phyloP scores from a whole-genome alignment of 2,797 vertebrate species.

The Pygocentrus nattereri region DNA sequence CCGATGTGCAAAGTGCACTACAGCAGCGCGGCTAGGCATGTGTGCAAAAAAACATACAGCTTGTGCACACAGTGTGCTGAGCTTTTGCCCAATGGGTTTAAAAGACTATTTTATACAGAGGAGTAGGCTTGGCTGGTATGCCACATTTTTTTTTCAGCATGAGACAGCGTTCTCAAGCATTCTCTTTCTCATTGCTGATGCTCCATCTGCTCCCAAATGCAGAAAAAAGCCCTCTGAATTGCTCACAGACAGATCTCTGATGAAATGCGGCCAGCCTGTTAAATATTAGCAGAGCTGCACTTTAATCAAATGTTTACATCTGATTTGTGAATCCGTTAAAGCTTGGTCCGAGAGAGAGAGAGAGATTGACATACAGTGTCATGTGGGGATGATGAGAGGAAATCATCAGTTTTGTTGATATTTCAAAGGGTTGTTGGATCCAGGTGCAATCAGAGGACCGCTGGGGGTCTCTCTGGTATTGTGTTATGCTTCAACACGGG shows the following conservation, averaged over 20 bases:
- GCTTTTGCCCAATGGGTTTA: not conserved
- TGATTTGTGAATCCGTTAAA: not conserved
- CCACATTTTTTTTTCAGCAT: not conserved
- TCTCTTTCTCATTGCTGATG: constrained; percentile 10
- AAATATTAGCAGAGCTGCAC: not conserved
- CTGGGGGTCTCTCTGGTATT: not conserved
- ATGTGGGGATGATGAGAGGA: not conserved
- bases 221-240: not conserved
- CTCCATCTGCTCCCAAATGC: not conserved
- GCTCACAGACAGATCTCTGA: not conserved
- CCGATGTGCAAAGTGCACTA: not conserved
- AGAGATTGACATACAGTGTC: not conserved
- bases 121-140: not conserved
- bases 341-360: not conserved
- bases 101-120: not conserved
- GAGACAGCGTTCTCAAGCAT: constrained; percentile 1
- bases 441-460: not conserved
- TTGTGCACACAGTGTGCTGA: not conserved
- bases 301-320: not conserved
- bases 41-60: not conserved
- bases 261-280: not conserved
- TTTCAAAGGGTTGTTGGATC: not conserved
- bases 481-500: not conserved
- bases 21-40: not conserved
- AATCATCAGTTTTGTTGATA: not conserved